Conservation (phyloP, 2,797 vertebrate genomes). For the Cacajao melanocephalus region DNA sequence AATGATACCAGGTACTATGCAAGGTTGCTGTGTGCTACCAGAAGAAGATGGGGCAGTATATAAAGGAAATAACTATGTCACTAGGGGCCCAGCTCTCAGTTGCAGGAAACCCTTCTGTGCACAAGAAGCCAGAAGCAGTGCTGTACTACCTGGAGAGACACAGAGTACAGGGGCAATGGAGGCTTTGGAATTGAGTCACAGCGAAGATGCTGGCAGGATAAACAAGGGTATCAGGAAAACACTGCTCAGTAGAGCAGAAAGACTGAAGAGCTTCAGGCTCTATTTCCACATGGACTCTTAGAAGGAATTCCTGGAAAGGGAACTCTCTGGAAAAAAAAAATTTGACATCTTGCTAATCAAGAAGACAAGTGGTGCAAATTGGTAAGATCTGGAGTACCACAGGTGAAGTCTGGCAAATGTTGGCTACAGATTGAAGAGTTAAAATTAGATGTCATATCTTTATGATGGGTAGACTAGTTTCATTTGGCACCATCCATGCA, state of each 20-base stretch:
- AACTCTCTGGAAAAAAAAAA: neutral
- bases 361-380: neutral
- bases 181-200: neutral
- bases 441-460: neutral
- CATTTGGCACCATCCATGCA: neutral
- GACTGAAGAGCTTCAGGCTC: neutral
- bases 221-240: neutral
- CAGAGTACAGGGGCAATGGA: neutral
- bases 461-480: neutral
- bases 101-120: neutral
- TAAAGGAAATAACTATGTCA: neutral
- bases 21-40: neutral
- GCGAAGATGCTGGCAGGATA: neutral
- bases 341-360: slow-evolving; percentile 5
- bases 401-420: neutral
- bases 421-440: neutral
- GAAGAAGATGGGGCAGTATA: neutral
- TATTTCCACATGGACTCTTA: neutral
- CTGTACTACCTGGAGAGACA: neutral
- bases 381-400: neutral
- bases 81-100: neutral
- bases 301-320: neutral
- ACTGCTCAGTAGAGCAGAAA: neutral
- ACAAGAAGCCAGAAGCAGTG: neutral
- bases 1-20: neutral